phyloP scores from a whole-genome alignment of 2,113 vertebrate species.

The Xiphophorus hellerii region DNA sequence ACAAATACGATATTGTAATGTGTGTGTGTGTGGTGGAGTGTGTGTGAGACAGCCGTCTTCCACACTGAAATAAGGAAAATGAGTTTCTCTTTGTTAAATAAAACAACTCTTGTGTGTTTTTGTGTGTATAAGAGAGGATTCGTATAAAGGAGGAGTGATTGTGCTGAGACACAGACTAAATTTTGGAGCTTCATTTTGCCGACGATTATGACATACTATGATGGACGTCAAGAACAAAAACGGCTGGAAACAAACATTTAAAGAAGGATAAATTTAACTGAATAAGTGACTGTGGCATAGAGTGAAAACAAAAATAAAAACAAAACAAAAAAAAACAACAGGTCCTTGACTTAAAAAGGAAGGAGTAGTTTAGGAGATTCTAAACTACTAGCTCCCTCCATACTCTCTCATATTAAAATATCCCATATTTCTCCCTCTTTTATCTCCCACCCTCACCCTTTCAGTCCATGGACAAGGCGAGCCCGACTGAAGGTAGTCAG shows the following conservation, averaged over 20 bases:
- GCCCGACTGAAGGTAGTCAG: slow-evolving; percentile 11
- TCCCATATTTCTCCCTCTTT: slow-evolving; percentile 42
- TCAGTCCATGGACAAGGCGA: slow-evolving; percentile 20
- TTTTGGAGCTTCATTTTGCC: slow-evolving; percentile 35
- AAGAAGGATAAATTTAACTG: slow-evolving; percentile 20
- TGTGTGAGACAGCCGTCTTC: not conserved
- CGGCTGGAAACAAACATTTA: slow-evolving; percentile 28
- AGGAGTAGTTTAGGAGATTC: slow-evolving; percentile 55
- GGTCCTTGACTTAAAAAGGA: slow-evolving; percentile 66
- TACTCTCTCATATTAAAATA: slow-evolving; percentile 72
- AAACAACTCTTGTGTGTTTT: not conserved
- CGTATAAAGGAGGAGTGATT: slow-evolving; percentile 19
- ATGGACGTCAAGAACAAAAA: slow-evolving; percentile 51
- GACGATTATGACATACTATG: slow-evolving; percentile 25
- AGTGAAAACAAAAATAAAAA: slow-evolving; percentile 20
- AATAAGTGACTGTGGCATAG: slow-evolving; percentile 39
- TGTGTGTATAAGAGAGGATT: not conserved
- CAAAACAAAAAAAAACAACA: slow-evolving; percentile 30
- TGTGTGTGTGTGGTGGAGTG: not conserved
- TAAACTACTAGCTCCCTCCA: slow-evolving; percentile 53
- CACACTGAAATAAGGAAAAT: not conserved
- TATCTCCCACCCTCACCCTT: slow-evolving; percentile 14
- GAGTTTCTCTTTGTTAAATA: not conserved
- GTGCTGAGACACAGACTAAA: slow-evolving; percentile 59
- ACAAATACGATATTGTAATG: slow-evolving; percentile 33